These are phyloP conservation scores for Spheniscus mendiculus DNA, from an alignment of 2,113 vertebrate genomes.

Conservation along the genomic window DNA sequence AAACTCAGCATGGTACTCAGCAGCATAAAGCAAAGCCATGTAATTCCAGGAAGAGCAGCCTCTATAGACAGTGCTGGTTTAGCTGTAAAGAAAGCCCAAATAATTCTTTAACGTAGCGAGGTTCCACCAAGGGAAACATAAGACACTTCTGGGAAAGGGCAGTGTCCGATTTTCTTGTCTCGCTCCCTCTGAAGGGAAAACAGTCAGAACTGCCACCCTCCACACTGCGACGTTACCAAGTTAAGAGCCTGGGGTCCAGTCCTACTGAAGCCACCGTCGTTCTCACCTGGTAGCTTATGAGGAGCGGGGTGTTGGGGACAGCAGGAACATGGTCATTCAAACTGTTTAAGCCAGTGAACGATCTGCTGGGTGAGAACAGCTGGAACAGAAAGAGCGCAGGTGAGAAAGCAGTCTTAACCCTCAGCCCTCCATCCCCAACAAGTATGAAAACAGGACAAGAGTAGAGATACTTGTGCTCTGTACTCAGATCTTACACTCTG, in stretches of 20 bases:
- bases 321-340: conserved; percentile 79
- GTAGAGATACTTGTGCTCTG: not conserved
- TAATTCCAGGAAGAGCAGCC: not conserved
- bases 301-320: conserved; percentile 84
- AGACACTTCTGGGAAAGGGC: not conserved
- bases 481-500: not conserved
- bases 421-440: not conserved
- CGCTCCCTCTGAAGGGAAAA: not conserved
- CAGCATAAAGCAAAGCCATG: not conserved
- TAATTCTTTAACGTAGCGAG: rapidly evolving
- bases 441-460: not conserved
- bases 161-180: not conserved
- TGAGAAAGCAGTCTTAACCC: not conserved
- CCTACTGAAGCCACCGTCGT: not conserved
- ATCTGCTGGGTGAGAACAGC: conserved; percentile 77
- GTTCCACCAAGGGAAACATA: not conserved
- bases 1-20: not conserved
- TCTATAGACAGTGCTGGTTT: not conserved
- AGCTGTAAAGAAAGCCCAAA: not conserved
- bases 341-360: conserved; percentile 81
- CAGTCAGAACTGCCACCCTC: not conserved
- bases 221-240: rapidly evolving
- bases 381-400: conserved; percentile 66
- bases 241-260: not conserved
- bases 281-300: conserved; percentile 88